Base-by-base conservation (phyloP, 2,797 vertebrate species). In the Poecilia wingei region DNA sequence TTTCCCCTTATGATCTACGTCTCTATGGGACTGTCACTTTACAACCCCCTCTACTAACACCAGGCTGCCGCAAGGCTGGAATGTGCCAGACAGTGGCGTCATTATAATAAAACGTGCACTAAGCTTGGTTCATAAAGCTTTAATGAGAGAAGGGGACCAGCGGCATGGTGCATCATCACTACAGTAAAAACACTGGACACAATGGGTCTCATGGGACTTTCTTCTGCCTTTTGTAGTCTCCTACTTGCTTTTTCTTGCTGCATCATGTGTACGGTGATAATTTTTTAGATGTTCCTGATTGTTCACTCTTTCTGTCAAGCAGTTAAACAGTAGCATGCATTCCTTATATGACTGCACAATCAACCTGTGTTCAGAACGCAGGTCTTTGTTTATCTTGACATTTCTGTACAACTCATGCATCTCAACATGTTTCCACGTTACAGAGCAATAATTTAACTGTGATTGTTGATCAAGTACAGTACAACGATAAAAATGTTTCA, bases 51-150 rank as follows among this genome's bases (percentile, higher is more conserved):
- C 43, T 51, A 78, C 72, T 53, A 72, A 72, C 79, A 70, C 36
- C 80, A 78, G 49, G 68, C 66, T 45, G 82, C 88, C 75, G 87
- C 89, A 86, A 90, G 88, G 83, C 87, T 77, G 80, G 80, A 85
- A 89, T 91, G 86, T 90, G 90, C 92, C 87, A 91, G 90, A 90
- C 91, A 90, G 88, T 90, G 89, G 91, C 87, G 88, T 92, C 88
- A 91, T 88, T 85, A 89, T 91, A 88, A 93, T 93, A 94, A 94
- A 93, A 92, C 84, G 86, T 85, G 77, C 82, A 82, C 88, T 90
- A 89, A 92, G 86, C 84, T 88, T 77, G 91, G 86, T 91, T 93
- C 89, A 93, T 93, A 89, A 93, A 93, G 86, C 87, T 93, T 93
- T 92, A 93, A 94, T 90, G 91, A 91, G 89, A 85, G 82, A 81